Percentiles rank a stretch among this genome's conserved stretches.
phyloP scores from a whole-genome alignment of 2,797 vertebrate species.

The Channallabes apus region DNA sequence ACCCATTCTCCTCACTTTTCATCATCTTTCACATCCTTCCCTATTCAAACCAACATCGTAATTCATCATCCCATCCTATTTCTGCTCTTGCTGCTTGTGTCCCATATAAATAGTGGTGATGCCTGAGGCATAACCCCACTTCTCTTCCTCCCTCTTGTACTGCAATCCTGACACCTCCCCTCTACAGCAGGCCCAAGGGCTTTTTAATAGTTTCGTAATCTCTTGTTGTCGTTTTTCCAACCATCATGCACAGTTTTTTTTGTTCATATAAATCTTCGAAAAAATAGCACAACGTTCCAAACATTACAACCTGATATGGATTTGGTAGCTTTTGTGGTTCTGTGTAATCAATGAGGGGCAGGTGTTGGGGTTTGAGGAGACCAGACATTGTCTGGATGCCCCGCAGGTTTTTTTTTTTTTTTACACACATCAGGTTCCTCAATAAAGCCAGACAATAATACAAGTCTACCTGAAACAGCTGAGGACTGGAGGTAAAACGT shows the following conservation, averaged over 20 bases:
- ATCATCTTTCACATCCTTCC: neutral
- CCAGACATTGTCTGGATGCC: slow-evolving; percentile 9
- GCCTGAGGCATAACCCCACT: neutral
- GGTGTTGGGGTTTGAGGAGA: neutral
- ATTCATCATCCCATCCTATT: neutral
- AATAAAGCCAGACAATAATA: slow-evolving; percentile 22
- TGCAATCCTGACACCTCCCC: neutral
- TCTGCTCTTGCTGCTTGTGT: neutral
- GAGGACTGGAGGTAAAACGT: slow-evolving; percentile 3
- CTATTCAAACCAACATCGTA: neutral
- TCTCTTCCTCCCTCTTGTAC: neutral
- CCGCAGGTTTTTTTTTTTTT: neutral
- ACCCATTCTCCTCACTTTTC: neutral
- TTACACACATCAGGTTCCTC: neutral
- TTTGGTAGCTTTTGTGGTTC: slow-evolving; percentile 5
- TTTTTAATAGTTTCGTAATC: neutral
- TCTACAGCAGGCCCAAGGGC: neutral
- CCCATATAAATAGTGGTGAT: slow-evolving; percentile 5
- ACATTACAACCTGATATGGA: neutral
- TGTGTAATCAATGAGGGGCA: neutral
- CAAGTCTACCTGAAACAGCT: slow-evolving; percentile 10
- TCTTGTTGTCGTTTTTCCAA: neutral
- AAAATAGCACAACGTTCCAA: neutral
- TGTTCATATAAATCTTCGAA: neutral
- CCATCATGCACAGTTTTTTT: neutral